phyloP scores from a whole-genome alignment of 2,797 vertebrate species.

The Chiroxiphia lanceolata region DNA sequence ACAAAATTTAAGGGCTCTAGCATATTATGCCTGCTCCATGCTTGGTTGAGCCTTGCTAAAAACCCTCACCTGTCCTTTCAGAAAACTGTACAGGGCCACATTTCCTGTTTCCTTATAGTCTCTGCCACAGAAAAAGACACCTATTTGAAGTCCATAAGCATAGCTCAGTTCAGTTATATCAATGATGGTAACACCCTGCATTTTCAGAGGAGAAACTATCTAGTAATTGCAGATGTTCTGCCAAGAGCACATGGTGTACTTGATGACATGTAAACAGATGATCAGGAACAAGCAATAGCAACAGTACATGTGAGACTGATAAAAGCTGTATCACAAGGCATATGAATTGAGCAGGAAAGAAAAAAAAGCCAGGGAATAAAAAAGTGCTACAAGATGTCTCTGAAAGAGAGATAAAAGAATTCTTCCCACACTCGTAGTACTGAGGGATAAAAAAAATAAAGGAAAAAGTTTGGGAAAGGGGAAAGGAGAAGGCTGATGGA shows the following conservation, averaged over 20 bases:
- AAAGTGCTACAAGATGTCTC: background rate
- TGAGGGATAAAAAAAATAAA: background rate
- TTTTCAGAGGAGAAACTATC: slow-evolving; percentile 18
- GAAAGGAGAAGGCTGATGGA: background rate
- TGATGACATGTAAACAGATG: slow-evolving; percentile 29
- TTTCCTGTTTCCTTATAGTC: background rate
- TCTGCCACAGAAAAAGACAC: background rate
- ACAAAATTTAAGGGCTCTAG: background rate
- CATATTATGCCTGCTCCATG: background rate
- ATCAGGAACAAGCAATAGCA: slow-evolving; percentile 27
- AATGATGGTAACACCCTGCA: background rate
- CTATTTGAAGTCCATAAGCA: background rate
- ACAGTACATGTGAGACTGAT: background rate
- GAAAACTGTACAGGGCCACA: background rate
- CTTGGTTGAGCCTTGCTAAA: background rate
- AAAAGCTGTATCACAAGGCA: slow-evolving; percentile 35
- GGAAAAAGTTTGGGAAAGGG: background rate
- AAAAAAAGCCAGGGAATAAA: background rate
- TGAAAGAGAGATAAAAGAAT: background rate
- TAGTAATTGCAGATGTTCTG: slow-evolving; percentile 54
- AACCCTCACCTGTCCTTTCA: background rate
- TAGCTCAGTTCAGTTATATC: background rate
- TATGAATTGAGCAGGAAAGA: background rate
- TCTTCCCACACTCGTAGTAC: background rate
- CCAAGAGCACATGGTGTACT: slow-evolving; percentile 29